phyloP scores from a whole-genome alignment of 2,113 vertebrate genomes.

The Poeciliopsis turrubarensis region DNA sequence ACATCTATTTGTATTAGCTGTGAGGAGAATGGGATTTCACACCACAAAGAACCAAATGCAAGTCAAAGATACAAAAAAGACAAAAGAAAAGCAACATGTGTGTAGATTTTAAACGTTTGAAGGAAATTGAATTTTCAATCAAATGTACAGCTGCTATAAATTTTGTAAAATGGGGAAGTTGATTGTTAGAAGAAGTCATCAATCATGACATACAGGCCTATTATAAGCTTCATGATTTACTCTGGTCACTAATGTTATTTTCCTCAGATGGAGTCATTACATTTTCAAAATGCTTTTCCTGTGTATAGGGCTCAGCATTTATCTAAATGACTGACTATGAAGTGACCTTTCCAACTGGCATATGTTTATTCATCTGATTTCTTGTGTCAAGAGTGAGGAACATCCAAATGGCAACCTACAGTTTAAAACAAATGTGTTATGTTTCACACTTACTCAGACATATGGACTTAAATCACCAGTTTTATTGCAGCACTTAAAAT shows the following conservation, averaged over 20 bases:
- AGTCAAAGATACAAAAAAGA: constrained; percentile 9
- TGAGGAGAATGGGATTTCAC: constrained; percentile 56
- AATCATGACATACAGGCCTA: background rate
- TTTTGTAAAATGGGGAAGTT: background rate
- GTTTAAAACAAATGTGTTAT: constrained; percentile 44
- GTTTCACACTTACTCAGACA: constrained; percentile 47
- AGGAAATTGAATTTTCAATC: background rate
- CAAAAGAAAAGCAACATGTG: background rate
- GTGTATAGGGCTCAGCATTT: constrained; percentile 14
- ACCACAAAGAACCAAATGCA: constrained; percentile 26
- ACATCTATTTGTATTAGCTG: constrained; percentile 56
- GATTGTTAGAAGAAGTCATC: constrained; percentile 6
- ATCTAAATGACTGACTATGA: constrained; percentile 30
- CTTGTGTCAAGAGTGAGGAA: constrained; percentile 10
- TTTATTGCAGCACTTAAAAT: constrained; percentile 1
- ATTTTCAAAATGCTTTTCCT: constrained; percentile 16
- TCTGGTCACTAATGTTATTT: background rate
- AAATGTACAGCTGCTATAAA: constrained; percentile 1
- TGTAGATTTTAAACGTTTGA: too few species aligned
- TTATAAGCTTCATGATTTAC: background rate
- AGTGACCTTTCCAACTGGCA: constrained; percentile 54
- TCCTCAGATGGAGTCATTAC: constrained; percentile 10
- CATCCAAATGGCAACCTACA: constrained; percentile 35
- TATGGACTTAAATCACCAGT: constrained; percentile 43
- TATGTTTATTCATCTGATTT: constrained; percentile 35